These are phyloP conservation scores for Listrodromus nycthemerus DNA, from an alignment of 2,888 invertebrate species.

Conservation along the genomic window DNA sequence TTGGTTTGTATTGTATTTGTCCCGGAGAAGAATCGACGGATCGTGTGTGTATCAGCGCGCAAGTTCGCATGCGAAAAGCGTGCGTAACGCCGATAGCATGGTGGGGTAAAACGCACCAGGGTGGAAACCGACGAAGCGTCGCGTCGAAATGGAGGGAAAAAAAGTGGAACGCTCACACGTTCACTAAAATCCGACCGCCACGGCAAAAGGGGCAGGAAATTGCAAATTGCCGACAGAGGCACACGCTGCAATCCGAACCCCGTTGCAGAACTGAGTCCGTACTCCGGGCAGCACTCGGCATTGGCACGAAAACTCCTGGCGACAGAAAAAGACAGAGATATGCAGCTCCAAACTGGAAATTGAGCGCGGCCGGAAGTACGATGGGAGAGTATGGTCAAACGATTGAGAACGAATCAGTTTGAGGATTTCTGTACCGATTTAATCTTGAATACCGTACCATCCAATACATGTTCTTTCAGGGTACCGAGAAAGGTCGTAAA, in stretches of 20 bases:
- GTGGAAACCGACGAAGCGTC: constrained; percentile 49
- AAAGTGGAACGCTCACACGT: constrained; percentile 46
- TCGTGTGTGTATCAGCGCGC: constrained; percentile 44
- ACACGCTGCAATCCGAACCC: constrained; percentile 65
- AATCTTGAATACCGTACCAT: constrained; percentile 47
- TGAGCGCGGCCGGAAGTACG: constrained; percentile 76
- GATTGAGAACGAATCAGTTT: constrained; percentile 60
- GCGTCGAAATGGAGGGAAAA: constrained; percentile 27
- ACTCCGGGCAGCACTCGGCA: constrained; percentile 50
- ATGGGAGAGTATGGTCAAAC: constrained; percentile 65
- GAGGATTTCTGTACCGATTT: constrained; percentile 64
- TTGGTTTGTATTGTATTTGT: constrained; percentile 22
- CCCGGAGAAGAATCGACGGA: not conserved
- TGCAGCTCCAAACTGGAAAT: constrained; percentile 75
- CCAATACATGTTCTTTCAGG: constrained; percentile 9
- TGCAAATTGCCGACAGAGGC: constrained; percentile 80
- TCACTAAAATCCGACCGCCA: constrained; percentile 43
- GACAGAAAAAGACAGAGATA: constrained; percentile 40
- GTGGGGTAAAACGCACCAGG: constrained; percentile 13
- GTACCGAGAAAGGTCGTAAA: not conserved
- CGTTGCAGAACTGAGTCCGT: constrained; percentile 30
- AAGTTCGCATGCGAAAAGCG: constrained; percentile 64
- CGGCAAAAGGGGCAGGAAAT: constrained; percentile 79
- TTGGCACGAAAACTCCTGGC: constrained; percentile 38
- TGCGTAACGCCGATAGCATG: constrained; percentile 41